These are phyloP conservation scores for Philhelius pedissequus DNA, from an alignment of 2,888 invertebrate genomes.

Conservation along the genomic window DNA sequence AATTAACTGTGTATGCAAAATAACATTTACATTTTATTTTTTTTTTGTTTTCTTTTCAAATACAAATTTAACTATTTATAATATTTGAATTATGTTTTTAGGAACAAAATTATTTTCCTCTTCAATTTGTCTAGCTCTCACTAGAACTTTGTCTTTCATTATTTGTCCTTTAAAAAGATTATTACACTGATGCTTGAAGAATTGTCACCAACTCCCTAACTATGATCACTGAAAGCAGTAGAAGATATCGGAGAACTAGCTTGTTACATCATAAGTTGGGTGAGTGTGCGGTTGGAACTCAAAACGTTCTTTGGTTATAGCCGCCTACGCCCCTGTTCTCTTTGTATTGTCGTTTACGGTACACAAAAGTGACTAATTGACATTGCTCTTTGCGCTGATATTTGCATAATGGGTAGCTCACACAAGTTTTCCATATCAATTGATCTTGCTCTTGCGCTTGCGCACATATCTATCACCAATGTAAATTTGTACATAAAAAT, in stretches of 20 bases:
- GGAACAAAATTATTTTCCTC: too few species aligned
- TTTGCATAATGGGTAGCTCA: constrained; percentile 48
- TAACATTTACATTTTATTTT: too few species aligned
- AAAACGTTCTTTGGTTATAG: neutral
- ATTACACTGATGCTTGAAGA: neutral
- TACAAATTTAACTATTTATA: too few species aligned
- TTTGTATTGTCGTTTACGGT: neutral
- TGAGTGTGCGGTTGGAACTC: neutral
- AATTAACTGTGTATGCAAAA: too few species aligned
- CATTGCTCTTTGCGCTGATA: constrained; percentile 50
- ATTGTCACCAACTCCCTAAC: neutral
- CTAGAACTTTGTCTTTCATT: too few species aligned
- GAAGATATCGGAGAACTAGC: constrained; percentile 27
- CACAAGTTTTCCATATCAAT: constrained; percentile 35
- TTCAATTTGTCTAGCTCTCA: too few species aligned
- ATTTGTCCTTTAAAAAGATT: neutral
- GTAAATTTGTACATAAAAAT: neutral
- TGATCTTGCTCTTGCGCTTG: neutral
- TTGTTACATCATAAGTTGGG: constrained; percentile 41
- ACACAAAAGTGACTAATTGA: constrained; percentile 51
- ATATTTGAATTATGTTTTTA: too few species aligned
- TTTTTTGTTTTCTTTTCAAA: too few species aligned
- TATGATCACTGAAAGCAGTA: neutral
- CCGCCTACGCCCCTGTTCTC: constrained; percentile 31
- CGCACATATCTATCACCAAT: neutral